Conservation (phyloP, 2,888 invertebrate genomes). For the Eudasyphora cyanicolor region DNA sequence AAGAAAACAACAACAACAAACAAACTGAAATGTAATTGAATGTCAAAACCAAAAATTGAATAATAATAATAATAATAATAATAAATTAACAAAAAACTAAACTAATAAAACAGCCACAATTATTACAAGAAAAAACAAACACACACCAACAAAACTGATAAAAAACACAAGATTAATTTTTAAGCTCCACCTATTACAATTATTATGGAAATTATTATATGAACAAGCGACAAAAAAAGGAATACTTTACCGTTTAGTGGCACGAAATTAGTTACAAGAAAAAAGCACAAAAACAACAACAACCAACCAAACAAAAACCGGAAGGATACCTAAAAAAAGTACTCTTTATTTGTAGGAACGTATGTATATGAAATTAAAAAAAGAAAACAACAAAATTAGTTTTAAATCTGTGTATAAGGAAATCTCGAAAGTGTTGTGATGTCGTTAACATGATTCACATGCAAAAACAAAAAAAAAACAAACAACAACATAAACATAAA, state of each 20-base stretch:
- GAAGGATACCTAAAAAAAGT: background rate
- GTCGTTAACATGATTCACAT: constrained; percentile 63
- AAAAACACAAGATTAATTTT: constrained; percentile 31
- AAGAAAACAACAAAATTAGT: constrained; percentile 52
- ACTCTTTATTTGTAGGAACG: constrained; percentile 56
- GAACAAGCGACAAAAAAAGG: constrained; percentile 30
- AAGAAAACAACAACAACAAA: constrained; percentile 30
- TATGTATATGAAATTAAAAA: constrained; percentile 64
- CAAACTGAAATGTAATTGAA: constrained; percentile 50
- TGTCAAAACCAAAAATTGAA: constrained; percentile 52
- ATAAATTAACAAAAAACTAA: constrained; percentile 37
- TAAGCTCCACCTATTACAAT: constrained; percentile 27
- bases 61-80: constrained; percentile 47
- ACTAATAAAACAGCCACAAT: constrained; percentile 56
- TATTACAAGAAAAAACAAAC: constrained; percentile 24
- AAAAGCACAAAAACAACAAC: constrained; percentile 57
- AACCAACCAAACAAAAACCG: background rate
- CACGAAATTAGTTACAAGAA: constrained; percentile 63
- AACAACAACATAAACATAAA: constrained; percentile 24
- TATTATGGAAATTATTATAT: constrained; percentile 47
- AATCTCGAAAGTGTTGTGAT: constrained; percentile 80
- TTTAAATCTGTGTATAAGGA: constrained; percentile 57
- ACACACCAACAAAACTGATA: constrained; percentile 31
- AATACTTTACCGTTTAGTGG: constrained; percentile 42
- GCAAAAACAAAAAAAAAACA: constrained; percentile 45